Evolutionary conservation across 1,140 invertebrate genomes (phyloP).

Genomic region (Coptotermes formosanus): DNA sequence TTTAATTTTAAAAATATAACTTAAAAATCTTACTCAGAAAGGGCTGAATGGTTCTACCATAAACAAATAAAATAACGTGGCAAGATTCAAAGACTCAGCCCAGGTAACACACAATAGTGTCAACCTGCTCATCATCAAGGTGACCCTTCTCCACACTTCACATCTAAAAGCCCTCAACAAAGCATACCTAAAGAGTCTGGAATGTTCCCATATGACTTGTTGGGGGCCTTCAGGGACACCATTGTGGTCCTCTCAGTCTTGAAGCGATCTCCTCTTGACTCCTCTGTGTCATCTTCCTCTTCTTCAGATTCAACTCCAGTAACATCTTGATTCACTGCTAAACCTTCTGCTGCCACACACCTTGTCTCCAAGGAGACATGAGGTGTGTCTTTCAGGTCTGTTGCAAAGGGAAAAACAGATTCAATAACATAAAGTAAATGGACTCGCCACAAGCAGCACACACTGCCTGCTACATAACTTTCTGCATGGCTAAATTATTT

Average conservation of each 20-base stretch:
- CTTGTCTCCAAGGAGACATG: background rate
- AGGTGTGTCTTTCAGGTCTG: background rate
- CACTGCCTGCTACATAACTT: too few relatives aligned
- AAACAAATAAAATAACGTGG: too few relatives aligned
- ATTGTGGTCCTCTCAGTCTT: constrained; percentile 34
- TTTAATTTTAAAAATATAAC: too few relatives aligned
- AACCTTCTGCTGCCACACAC: background rate
- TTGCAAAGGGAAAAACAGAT: background rate
- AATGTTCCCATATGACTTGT: constrained; percentile 34
- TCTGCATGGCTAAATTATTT: too few relatives aligned
- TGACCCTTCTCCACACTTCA: too few relatives aligned
- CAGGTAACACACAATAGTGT: too few relatives aligned
- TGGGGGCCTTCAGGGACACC: constrained; percentile 28
- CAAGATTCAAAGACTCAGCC: too few relatives aligned
- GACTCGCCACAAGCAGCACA: too few relatives aligned
- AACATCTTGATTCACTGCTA: background rate
- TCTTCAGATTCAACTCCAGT: constrained; percentile 25
- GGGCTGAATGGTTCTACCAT: too few relatives aligned
- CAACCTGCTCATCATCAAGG: too few relatives aligned
- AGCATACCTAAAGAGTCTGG: constrained; percentile 34
- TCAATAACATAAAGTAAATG: too few relatives aligned
- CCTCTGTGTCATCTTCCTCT: constrained; percentile 32
- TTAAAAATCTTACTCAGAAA: too few relatives aligned
- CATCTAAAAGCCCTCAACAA: background rate
- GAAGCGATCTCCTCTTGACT: constrained; percentile 30